A percentile compares a stretch with the other conserved stretches of the same genome.
Evolutionary conservation across 35 echinoderm and acorn worm genomes (phyloP).

Genomic region (Anneissia japonica): DNA sequence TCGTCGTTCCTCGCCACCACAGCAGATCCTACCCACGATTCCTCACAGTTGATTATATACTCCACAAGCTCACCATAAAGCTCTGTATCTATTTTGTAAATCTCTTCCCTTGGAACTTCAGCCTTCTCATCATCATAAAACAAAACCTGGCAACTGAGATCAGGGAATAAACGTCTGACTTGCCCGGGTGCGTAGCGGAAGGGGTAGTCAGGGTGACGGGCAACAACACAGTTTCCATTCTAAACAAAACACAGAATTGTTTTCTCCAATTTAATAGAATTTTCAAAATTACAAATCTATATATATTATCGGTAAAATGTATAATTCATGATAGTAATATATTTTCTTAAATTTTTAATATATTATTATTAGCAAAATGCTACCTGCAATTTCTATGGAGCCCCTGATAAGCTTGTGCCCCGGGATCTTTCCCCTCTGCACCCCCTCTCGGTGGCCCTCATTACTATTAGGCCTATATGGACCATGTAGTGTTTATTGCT

Average conservation of each 20-base stretch:
- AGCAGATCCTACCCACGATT: slow-evolving; percentile 65
- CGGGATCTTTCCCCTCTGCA: too few species aligned
- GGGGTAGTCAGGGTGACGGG: slow-evolving; percentile 64
- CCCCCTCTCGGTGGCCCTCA: too few species aligned
- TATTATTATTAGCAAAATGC: too few species aligned
- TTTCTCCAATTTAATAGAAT: too few species aligned
- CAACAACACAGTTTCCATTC: slow-evolving; percentile 62
- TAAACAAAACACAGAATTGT: not conserved
- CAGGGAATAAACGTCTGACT: slow-evolving; percentile 39
- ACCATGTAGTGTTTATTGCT: not conserved
- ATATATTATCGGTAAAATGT: too few species aligned
- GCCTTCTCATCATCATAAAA: slow-evolving; percentile 68
- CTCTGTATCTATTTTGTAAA: slow-evolving; percentile 48
- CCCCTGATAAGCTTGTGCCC: too few species aligned
- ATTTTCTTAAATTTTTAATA: too few species aligned
- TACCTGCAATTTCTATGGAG: too few species aligned
- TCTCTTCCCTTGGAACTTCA: slow-evolving; percentile 78
- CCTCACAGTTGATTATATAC: slow-evolving; percentile 57
- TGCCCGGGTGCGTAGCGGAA: slow-evolving; percentile 67
- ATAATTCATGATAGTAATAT: too few species aligned
- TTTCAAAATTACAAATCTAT: too few species aligned
- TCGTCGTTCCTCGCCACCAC: slow-evolving; percentile 67
- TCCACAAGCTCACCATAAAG: slow-evolving; percentile 38
- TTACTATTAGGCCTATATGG: too few species aligned
- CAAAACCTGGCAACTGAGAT: slow-evolving; percentile 69